phyloP scores from a whole-genome alignment of 2,113 vertebrate genomes.

The Catharus minimus region DNA sequence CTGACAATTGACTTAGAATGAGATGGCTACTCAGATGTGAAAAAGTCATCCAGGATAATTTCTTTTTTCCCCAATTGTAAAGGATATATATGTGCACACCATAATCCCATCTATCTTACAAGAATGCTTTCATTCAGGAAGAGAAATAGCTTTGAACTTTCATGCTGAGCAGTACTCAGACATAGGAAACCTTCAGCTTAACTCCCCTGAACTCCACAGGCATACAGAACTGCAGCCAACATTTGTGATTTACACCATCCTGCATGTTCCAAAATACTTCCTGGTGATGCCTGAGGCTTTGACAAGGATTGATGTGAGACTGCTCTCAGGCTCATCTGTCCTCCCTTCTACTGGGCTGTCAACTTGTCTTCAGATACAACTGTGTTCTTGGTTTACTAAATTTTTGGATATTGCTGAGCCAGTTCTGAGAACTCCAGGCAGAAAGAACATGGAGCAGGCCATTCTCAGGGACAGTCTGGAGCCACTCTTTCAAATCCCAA shows the following conservation, averaged over 20 bases:
- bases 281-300: neutral
- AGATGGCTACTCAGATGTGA: neutral
- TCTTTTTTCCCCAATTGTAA: neutral
- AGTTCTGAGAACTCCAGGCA: neutral
- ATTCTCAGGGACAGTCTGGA: neutral
- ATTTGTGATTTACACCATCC: neutral
- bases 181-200: neutral
- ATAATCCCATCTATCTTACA: neutral
- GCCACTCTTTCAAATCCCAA: neutral
- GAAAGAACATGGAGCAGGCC: neutral
- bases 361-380: neutral
- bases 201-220: neutral
- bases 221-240: neutral
- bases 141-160: constrained; percentile 29
- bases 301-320: neutral
- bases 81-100: neutral
- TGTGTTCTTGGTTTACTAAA: neutral
- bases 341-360: neutral
- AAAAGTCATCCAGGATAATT: neutral
- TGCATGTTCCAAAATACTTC: neutral
- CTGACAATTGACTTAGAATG: neutral
- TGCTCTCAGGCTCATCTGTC: neutral
- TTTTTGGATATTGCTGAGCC: neutral
- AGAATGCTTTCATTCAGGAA: neutral
- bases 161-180: neutral